Evolutionary conservation across 2,113 vertebrate genomes (phyloP).

Genomic region (Bos javanicus): DNA sequence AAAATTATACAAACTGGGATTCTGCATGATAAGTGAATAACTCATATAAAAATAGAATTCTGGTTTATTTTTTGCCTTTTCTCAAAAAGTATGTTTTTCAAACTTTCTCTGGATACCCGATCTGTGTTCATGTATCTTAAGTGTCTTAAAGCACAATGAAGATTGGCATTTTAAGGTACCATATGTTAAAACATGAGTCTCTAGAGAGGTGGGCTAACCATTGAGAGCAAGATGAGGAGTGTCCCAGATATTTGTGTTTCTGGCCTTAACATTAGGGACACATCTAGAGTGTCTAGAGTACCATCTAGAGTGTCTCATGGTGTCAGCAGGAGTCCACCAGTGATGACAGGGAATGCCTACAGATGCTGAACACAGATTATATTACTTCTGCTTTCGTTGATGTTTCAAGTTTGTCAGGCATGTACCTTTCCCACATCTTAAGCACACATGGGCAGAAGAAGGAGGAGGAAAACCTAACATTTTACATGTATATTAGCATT

Average conservation of each 20-base stretch:
- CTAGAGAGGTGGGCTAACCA: background rate
- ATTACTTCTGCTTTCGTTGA: background rate
- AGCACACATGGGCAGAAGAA: background rate
- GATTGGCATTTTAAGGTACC: background rate
- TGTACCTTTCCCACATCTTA: background rate
- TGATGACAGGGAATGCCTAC: background rate
- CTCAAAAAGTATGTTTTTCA: background rate
- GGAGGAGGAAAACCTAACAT: background rate
- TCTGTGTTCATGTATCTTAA: background rate
- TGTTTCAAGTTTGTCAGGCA: background rate
- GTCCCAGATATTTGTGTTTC: background rate
- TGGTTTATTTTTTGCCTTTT: background rate
- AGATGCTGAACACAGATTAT: background rate
- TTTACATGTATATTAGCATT: background rate
- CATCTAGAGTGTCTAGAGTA: background rate
- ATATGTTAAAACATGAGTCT: background rate
- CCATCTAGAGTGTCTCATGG: background rate
- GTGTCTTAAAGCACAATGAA: background rate
- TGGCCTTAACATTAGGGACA: background rate
- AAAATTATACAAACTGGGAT: background rate
- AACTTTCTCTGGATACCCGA: background rate
- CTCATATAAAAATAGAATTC: background rate
- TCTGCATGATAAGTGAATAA: background rate
- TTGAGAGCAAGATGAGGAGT: background rate
- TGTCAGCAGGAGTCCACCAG: background rate